Evolutionary conservation across 2,113 vertebrate genomes (phyloP), one percentile per base, ranked within the genome.

Genomic region (Litocranius walleri): DNA sequence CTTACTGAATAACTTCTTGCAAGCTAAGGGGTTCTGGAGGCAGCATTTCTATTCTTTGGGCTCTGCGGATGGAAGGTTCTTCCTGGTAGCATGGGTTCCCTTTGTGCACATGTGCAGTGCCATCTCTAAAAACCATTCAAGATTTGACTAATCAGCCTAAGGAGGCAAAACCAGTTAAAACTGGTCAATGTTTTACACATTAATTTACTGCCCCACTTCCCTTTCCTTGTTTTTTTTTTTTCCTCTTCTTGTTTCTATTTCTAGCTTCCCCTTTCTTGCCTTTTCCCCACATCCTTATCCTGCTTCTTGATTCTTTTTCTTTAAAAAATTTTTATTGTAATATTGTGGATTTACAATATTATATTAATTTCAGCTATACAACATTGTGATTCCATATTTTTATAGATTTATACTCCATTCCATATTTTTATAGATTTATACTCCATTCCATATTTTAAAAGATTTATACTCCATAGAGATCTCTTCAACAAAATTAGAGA

Each of bases 21-120:
- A 50, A 50, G 43, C 15, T 80, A 17, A 33, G 29, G 45, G 45
- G 9, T 48, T 80, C 78, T 5, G 43, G 43, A 29, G 43, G 43
- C 77, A 48, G 7, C 77, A 30, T 48, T 48, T 48, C 77, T 80
- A 30, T 80, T 50, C 78, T 80, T 48, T 10, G 45, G 45, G 29
- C 8, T 19, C 15, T 8, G 14, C 7, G 11, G 77, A 80, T 30
- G 45, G 29, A 80, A 33, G 45, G 16, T 33, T 80, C 45, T 19
- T 80, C 19, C n/a, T 23, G 67, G 67, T 19, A 74, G 19, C n/a
- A 1, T 74, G 19, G 19, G 5, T 71, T 71, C n/a, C n/a, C n/a
- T 6, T 40, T 6, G 10, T 23, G 19, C 67, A 40, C 10, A 40
- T 40, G 67, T 0, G 0, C 67, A 25, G n/a, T 74, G 67, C 10